Base-by-base conservation (phyloP, 2,113 vertebrate genomes). In the Hypocryptadius cinnamomeus region DNA sequence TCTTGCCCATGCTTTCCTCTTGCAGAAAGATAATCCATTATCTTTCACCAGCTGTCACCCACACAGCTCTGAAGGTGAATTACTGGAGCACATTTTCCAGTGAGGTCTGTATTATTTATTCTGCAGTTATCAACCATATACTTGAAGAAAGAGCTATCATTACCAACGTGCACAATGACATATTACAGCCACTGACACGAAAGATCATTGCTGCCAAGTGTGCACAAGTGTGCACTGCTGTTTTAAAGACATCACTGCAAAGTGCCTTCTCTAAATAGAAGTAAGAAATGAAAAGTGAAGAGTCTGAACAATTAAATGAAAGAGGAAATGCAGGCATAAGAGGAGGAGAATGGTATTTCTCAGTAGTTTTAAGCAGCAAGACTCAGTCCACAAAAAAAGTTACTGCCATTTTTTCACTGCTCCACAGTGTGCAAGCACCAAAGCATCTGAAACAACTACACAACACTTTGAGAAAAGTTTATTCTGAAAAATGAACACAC, bases 21-120 rank as follows among this genome's bases (percentile, higher is more conserved):
- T 89, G 77, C 94, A 87, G 90, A 92, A 93, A 92, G 93, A 97
- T 97, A 97, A 97, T 97, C 96, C 92, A 97, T 98, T 98, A 98
- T 97, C 96, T 94, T 91, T 87, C 87, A 97, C 96, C 97, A 98
- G 97, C 97, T 98, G 97, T 97, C 97, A 97, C 87, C 79, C 73
- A 78, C 5, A 79, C 66, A 89, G 56, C 23, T 92, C 45, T 51
- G 31, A 93, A 71, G 79, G 69, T 81, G 84, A 91, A 95, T 53
- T 45, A 95, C 69, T 74, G 44, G 27, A 77, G 17, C 51, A 48
- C 33, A 48, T 82, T 91, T 90, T 76, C 79, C 59, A 85, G 57
- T 37, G 48, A 76, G 63, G n/a, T 25, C 33, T n/a, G 25, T 48
- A 64, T 70, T 87, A 89, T 70, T 91, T 83, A 68, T 64, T 92